Conservation (phyloP, 2,888 invertebrate genomes). For the Iselma pallidipennis region DNA sequence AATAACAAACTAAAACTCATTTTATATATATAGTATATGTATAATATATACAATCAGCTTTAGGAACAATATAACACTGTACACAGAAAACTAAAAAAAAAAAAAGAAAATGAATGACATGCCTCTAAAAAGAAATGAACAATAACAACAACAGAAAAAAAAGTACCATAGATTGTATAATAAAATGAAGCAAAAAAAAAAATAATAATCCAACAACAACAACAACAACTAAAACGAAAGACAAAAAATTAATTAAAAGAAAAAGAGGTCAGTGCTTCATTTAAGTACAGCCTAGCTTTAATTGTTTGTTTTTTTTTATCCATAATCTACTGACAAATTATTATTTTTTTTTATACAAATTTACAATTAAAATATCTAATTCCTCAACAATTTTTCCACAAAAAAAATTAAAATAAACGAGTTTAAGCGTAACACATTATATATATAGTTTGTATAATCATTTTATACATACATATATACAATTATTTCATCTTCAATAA, state of each 20-base stretch:
- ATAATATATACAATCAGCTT: slow-evolving; percentile 31
- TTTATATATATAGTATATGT: slow-evolving; percentile 17
- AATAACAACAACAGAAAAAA: slow-evolving; percentile 6
- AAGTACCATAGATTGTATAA: slow-evolving; percentile 6
- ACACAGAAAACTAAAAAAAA: no score
- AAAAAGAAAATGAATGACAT: slow-evolving; percentile 29
- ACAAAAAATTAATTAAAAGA: slow-evolving; percentile 4
- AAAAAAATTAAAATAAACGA: slow-evolving; percentile 4
- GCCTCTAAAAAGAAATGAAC: slow-evolving; percentile 19
- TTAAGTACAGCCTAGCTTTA: slow-evolving; percentile 25
- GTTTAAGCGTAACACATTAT: slow-evolving; percentile 12
- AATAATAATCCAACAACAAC: slow-evolving; percentile 8
- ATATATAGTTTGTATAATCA: background rate
- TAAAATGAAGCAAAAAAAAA: slow-evolving; percentile 5
- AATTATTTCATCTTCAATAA: background rate
- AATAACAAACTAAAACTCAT: slow-evolving; percentile 42
- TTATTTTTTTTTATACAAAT: background rate
- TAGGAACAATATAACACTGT: slow-evolving; percentile 32
- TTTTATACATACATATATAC: slow-evolving; percentile 8
- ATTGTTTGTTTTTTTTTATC: no score
- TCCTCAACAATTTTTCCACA: background rate
- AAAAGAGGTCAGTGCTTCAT: slow-evolving; percentile 14
- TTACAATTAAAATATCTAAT: slow-evolving; percentile 14
- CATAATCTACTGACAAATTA: slow-evolving; percentile 7
- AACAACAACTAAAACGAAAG: slow-evolving; percentile 8